A percentile compares a stretch with the other conserved stretches of the same genome.
phyloP scores from a whole-genome alignment of 1,140 invertebrate species.

The Eueides isabella region DNA sequence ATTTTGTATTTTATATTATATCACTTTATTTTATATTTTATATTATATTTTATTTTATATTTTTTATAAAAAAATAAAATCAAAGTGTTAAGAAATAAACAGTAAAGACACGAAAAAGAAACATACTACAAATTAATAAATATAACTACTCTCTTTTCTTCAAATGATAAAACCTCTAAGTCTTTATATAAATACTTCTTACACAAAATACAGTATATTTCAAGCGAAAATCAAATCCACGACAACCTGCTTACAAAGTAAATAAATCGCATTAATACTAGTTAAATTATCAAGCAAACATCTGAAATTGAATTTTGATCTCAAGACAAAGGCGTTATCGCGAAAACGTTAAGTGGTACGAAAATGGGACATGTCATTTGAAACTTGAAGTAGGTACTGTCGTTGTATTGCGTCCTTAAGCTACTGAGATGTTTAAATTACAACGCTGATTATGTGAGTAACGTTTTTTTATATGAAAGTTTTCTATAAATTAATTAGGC shows the following conservation, averaged over 20 bases:
- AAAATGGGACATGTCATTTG: conserved; percentile 52
- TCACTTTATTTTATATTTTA: no score
- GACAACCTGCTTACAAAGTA: neutral
- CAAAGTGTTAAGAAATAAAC: no score
- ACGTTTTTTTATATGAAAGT: conserved; percentile 20
- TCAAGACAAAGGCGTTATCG: conserved; percentile 46
- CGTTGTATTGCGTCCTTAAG: conserved; percentile 40
- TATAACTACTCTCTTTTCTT: no score
- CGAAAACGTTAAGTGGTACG: conserved; percentile 39
- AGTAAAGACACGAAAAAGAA: no score
- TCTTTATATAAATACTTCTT: no score
- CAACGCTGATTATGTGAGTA: conserved; percentile 31
- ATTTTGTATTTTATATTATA: no score
- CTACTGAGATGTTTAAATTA: conserved; percentile 35
- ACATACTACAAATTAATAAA: no score
- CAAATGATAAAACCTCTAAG: no score
- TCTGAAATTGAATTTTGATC: conserved; percentile 30
- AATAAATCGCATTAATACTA: conserved; percentile 2
- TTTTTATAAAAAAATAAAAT: no score
- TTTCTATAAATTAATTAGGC: neutral
- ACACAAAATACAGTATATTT: neutral
- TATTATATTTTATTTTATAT: no score
- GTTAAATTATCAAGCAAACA: conserved; percentile 20
- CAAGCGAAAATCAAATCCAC: neutral
- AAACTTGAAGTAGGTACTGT: conserved; percentile 47